Percentiles rank a stretch among this genome's conserved stretches.
These are phyloP conservation scores for Tetragonisca angustula DNA, from an alignment of 2,888 invertebrate species.

Conservation along the genomic window DNA sequence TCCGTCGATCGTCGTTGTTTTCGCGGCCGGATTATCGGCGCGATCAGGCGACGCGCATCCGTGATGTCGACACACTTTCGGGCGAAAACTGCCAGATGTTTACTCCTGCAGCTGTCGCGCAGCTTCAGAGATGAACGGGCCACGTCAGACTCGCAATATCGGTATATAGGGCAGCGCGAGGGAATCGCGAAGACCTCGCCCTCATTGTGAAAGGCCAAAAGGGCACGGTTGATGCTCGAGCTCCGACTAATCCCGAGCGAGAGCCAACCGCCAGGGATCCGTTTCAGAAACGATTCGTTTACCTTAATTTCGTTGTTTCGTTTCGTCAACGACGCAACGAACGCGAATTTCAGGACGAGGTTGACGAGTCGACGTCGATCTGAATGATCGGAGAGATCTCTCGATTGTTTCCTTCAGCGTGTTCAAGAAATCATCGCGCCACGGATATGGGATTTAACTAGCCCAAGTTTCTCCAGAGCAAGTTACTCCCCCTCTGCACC, in stretches of 20 bases:
- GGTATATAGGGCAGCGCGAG: slow-evolving; percentile 50
- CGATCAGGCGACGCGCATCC: not conserved
- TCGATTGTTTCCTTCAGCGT: not conserved
- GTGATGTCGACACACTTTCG: slow-evolving; percentile 42
- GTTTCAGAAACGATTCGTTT: too few relatives aligned
- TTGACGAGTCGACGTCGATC: not conserved
- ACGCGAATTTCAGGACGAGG: not conserved
- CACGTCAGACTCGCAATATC: slow-evolving; percentile 44
- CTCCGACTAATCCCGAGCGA: not conserved
- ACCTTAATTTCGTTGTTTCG: too few relatives aligned
- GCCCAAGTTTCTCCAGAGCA: too few relatives aligned
- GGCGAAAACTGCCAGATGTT: slow-evolving; percentile 32
- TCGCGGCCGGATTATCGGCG: not conserved
- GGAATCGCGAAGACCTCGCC: slow-evolving; percentile 61
- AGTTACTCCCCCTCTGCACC: too few relatives aligned
- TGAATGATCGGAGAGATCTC: not conserved
- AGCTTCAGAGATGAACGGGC: slow-evolving; percentile 49
- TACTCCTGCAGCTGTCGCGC: slow-evolving; percentile 59
- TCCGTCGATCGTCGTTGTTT: slow-evolving; percentile 5
- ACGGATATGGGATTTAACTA: too few relatives aligned
- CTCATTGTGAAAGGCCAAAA: slow-evolving; percentile 59
- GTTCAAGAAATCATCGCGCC: not conserved
- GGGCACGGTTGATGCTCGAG: slow-evolving; percentile 15
- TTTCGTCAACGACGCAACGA: not conserved
- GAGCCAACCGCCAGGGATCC: too few relatives aligned